Evolutionary conservation across 2,888 invertebrate species (phyloP).

Genomic region (Acleris holmiana): DNA sequence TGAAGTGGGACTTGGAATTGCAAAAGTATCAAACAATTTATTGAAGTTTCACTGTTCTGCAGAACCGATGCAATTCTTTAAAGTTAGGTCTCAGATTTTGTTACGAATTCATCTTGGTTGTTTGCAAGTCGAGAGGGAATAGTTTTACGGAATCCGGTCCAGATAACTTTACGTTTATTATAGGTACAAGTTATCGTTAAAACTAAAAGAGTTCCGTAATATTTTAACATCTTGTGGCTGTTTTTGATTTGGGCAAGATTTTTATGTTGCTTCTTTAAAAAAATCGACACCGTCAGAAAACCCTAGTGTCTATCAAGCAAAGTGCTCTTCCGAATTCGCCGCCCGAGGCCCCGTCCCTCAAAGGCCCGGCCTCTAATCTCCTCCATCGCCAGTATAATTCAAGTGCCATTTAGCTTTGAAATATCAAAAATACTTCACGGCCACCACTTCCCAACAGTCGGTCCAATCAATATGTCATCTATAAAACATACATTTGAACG

Average conservation of each 20-base stretch:
- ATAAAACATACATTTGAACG: slow-evolving; percentile 32
- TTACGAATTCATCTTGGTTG: slow-evolving; percentile 22
- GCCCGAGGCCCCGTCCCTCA: slow-evolving; percentile 24
- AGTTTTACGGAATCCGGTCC: not conserved
- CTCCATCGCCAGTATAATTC: slow-evolving; percentile 9
- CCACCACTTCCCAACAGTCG: slow-evolving; percentile 7
- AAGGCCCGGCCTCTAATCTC: slow-evolving; percentile 5
- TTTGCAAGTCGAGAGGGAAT: not conserved
- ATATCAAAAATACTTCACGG: slow-evolving; percentile 29
- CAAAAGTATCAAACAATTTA: slow-evolving; percentile 35
- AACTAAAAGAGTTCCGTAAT: no score
- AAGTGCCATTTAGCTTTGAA: slow-evolving; percentile 22
- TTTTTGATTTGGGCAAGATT: no score
- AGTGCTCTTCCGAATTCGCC: slow-evolving; percentile 16
- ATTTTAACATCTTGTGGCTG: no score
- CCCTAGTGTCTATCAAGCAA: slow-evolving; percentile 5
- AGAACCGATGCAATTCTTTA: slow-evolving; percentile 17
- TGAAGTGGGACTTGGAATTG: slow-evolving; percentile 35
- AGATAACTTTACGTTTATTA: no score
- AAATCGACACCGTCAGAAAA: no score
- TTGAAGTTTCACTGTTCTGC: slow-evolving; percentile 25
- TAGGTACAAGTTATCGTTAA: no score
- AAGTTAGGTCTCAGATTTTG: slow-evolving; percentile 27
- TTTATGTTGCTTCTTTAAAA: no score
- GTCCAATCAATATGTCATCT: slow-evolving; percentile 35